Percentiles rank a stretch among this genome's conserved stretches.
These are phyloP conservation scores for Muntiacus muntjak DNA, from an alignment of 2,113 vertebrate genomes.

Conservation along the genomic window DNA sequence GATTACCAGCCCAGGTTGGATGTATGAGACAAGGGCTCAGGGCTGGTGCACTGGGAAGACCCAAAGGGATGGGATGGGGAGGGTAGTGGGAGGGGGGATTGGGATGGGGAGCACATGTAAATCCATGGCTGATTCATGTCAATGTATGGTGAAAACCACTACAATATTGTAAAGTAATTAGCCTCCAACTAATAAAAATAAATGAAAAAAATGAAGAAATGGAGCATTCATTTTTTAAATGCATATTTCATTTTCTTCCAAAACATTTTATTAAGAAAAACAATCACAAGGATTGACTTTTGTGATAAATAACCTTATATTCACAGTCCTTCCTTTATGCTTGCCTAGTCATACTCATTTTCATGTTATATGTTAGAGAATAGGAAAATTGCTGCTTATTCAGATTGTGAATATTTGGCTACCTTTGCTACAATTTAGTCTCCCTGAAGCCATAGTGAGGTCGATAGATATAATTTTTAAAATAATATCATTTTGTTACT, in stretches of 20 bases:
- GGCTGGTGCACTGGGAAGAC: no score
- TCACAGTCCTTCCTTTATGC: conserved; percentile 1
- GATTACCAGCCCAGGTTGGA: no score
- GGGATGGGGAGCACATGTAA: no score
- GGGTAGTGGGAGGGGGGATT: no score
- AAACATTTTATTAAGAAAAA: conserved; percentile 40
- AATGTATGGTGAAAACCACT: no score
- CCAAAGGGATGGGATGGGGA: no score
- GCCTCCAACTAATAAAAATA: no score
- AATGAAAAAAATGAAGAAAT: not conserved
- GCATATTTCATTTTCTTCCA: conserved; percentile 35
- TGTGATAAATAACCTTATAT: conserved; percentile 38
- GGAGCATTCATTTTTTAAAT: conserved; percentile 29
- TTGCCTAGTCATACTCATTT: conserved; percentile 16
- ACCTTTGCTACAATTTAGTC: not conserved
- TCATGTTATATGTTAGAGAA: not conserved
- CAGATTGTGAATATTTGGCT: not conserved
- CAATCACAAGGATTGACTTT: conserved; percentile 34
- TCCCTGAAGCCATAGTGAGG: not conserved
- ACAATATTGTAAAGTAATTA: no score
- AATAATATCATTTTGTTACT: not conserved
- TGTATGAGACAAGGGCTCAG: no score
- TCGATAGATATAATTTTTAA: not conserved
- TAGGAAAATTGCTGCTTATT: not conserved
- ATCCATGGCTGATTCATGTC: no score